Conservation (phyloP, 2,888 invertebrate genomes). For the Dinocampus coccinellae region DNA sequence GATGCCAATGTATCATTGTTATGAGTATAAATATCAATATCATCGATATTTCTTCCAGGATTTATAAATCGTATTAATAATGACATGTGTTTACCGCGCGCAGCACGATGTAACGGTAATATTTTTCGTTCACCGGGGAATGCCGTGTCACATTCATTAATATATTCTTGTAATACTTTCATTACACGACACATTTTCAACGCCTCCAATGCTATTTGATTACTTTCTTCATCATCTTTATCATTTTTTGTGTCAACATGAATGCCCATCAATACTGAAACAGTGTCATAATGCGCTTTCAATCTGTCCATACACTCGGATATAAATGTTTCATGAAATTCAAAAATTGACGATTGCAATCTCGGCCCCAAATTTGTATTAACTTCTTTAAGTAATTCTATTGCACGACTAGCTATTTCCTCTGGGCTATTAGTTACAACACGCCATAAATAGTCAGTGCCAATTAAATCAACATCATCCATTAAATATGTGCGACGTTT, state of each 20-base stretch:
- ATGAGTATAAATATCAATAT: slow-evolving; percentile 92
- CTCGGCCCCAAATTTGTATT: slow-evolving; percentile 93
- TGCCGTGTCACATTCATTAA: slow-evolving; percentile 92
- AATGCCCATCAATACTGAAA: slow-evolving; percentile 69
- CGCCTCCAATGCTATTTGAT: slow-evolving; percentile 77
- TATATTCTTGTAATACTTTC: slow-evolving; percentile 94
- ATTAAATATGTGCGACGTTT: slow-evolving; percentile 88
- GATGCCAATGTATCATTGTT: slow-evolving; percentile 94
- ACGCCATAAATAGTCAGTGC: slow-evolving; percentile 96
- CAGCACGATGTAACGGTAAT: slow-evolving; percentile 90
- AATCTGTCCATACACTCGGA: slow-evolving; percentile 92
- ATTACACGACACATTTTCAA: slow-evolving; percentile 93
- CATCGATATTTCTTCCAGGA: slow-evolving; percentile 89
- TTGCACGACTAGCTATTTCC: slow-evolving; percentile 93
- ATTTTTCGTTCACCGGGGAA: slow-evolving; percentile 90
- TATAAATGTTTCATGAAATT: slow-evolving; percentile 93
- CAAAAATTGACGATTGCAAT: slow-evolving; percentile 81
- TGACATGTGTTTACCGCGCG: slow-evolving; percentile 89
- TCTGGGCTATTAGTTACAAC: slow-evolving; percentile 92
- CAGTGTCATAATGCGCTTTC: slow-evolving; percentile 87
- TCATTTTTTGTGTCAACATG: slow-evolving; percentile 61
- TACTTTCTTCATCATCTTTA: slow-evolving; percentile 68
- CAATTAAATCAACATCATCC: slow-evolving; percentile 95
- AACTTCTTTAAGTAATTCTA: slow-evolving; percentile 91
- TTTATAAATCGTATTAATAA: slow-evolving; percentile 90